Evolutionary conservation across 35 echinoderm and acorn worm genomes (phyloP), one percentile per base, ranked within the genome.

Genomic region (Ophioderma brevispina): DNA sequence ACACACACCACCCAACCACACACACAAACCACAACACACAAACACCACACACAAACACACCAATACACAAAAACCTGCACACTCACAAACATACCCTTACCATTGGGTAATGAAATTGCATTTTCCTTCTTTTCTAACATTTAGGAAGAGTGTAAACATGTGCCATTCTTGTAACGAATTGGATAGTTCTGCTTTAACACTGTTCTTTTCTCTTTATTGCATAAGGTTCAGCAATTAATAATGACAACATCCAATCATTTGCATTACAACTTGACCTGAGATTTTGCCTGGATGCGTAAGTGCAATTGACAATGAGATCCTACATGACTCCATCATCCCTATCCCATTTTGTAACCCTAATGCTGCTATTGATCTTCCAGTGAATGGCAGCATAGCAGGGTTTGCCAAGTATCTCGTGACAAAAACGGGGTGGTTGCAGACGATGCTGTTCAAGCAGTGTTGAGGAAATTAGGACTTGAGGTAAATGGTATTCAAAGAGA

Each of bases 311-410:
- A 52, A 6, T 10, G 56, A 37, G 30, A 40, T 87, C 8, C 64
- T 87, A 17, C 14, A 43, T 37, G 85, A 42, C 41, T 13, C 55
- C 21, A 36, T 85, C 23, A 34, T 85, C 34, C 83, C 83, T 18
- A 85, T 85, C 0, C 83, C 83, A 63, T 84, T 85, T 40, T 85
- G 83, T 35, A 85, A 85, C 13, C 83, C 52, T 55, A 85, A 85
- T 85, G 83, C 83, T 31, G 36, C 50, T 17, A 64, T 85, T 85
- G 31, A 63, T 17, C 83, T 85, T 32, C 83, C 83, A 32, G 83
- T 49, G 0, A 59, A 85, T 64, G 83, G 83, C 30, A 85, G 50
- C 37, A 64, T 85, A 64, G 46, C 83, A 0, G 37, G 31, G 0
- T 59, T 85, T 35, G 83, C 55, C n/a, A 70, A 30, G 32, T 34